Evolutionary conservation across 2,113 vertebrate genomes (phyloP), one percentile per base, ranked within the genome.

Genomic region (Psammodynastes pulverulentus): DNA sequence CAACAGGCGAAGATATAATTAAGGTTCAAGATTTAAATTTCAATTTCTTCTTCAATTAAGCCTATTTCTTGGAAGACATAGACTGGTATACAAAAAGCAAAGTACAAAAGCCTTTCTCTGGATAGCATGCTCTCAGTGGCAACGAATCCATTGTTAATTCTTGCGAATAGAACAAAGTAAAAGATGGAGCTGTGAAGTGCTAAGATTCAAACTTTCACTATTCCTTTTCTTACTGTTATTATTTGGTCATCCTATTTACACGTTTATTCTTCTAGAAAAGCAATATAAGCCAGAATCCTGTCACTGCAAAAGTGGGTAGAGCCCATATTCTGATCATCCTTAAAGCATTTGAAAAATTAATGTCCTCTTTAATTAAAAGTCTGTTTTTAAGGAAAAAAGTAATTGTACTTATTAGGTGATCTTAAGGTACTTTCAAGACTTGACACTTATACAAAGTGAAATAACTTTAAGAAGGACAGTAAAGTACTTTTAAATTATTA

Each of bases 1-100:
- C 48, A 87, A 48, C n/a, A 52, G 3, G 17, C 34, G 43, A 49
- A 84, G 21, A 49, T 48, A 45, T 93, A 95, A 95, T 12, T 12
- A 92, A 85, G 13, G 29, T 49, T 84, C 39, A 23, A 24, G 1
- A 43, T 90, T 84, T 45, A 84, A 45, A 34, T 58, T 91, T 86
- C 56, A 87, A 45, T 56, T 24, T 0, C 0, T 94, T 95, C 17
- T 79, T 43, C 34, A 34, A n/a, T 34, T 67, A 67, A 34, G 62
- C 34, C 43, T 79, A 79, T 79, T 79, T 79, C 7, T 43, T 79
- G 72, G 72, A 19, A 52, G 49, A 7, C 39, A 19, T 67, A 56
- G 2, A 53, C 48, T 26, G 23, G 8, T 52, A 79, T 51, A 24
- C 23, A 52, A 90, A 90, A 84, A 53, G 7, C 29, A 15, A 54